Conservation (phyloP, 2,888 invertebrate species). For the Drosophila conformis region DNA sequence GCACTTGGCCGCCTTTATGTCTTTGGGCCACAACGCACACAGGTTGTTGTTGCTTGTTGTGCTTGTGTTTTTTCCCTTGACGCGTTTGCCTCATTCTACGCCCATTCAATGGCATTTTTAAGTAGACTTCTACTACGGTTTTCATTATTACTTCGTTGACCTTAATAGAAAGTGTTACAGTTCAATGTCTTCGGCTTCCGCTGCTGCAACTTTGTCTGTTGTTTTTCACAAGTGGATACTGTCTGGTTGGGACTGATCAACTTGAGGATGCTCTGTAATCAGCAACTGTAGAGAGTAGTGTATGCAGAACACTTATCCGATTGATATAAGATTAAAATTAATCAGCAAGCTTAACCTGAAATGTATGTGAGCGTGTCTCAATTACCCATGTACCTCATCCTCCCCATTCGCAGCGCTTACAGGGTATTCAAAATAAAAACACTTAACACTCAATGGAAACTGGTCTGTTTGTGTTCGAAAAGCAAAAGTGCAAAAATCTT, state of each 20-base stretch:
- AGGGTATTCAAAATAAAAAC: slow-evolving; percentile 48
- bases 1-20: slow-evolving; percentile 74
- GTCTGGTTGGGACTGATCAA: neutral
- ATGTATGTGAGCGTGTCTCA: neutral
- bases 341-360: neutral
- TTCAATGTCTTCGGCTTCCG: slow-evolving; percentile 75
- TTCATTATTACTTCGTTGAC: slow-evolving; percentile 56
- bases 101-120: slow-evolving; percentile 75
- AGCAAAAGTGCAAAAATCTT: slow-evolving; percentile 68
- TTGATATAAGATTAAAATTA: neutral
- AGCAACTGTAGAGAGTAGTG: neutral
- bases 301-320: neutral
- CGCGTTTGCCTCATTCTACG: slow-evolving; percentile 55
- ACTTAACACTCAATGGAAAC: slow-evolving; percentile 1
- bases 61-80: slow-evolving; percentile 36
- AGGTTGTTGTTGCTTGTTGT: slow-evolving; percentile 6
- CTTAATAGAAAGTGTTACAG: slow-evolving; percentile 81
- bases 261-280: slow-evolving; percentile 9
- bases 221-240: slow-evolving; percentile 7
- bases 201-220: slow-evolving; percentile 23
- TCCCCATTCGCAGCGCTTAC: neutral
- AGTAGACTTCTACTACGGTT: slow-evolving; percentile 37
- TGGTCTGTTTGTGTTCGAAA: slow-evolving; percentile 34
- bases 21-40: slow-evolving; percentile 56
- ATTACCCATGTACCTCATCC: neutral